Percentiles rank a stretch among this genome's conserved stretches.
These are phyloP conservation scores for Ondatra zibethicus DNA, from an alignment of 2,113 vertebrate genomes.

Conservation along the genomic window DNA sequence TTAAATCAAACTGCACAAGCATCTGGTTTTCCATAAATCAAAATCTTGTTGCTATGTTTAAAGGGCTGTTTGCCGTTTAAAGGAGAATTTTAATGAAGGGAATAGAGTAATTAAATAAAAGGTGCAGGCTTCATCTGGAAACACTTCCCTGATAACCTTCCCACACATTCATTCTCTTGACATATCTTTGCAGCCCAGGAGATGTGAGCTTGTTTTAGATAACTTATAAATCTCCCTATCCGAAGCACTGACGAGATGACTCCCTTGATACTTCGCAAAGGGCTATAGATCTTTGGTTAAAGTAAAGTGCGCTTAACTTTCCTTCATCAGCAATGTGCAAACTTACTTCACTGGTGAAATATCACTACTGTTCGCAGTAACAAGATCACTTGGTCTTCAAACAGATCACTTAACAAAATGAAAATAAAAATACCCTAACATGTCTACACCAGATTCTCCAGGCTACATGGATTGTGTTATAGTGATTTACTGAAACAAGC, in stretches of 20 bases:
- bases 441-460: not conserved
- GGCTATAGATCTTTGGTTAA: conserved; percentile 62
- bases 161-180: conserved; percentile 37
- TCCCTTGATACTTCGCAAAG: conserved; percentile 76
- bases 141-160: not conserved
- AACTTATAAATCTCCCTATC: conserved; percentile 53
- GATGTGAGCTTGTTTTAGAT: conserved; percentile 65
- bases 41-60: conserved; percentile 63
- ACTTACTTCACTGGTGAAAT: conserved; percentile 60
- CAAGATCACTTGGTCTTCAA: conserved; percentile 46
- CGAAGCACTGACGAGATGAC: conserved; percentile 55
- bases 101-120: conserved; percentile 74
- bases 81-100: conserved; percentile 70
- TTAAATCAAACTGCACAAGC: conserved; percentile 68
- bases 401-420: not conserved
- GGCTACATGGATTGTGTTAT: not conserved
- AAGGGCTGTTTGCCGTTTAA: conserved; percentile 69
- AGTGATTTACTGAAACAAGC: conserved; percentile 57
- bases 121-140: conserved; percentile 9
- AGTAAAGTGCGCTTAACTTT: conserved; percentile 59
- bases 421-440: not conserved
- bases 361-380: conserved; percentile 54
- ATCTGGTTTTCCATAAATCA: conserved; percentile 66
- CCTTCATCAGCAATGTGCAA: conserved; percentile 55
- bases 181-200: conserved; percentile 56